Base-by-base conservation (phyloP, 2,113 vertebrate genomes). In the Stigmatopora argus region DNA sequence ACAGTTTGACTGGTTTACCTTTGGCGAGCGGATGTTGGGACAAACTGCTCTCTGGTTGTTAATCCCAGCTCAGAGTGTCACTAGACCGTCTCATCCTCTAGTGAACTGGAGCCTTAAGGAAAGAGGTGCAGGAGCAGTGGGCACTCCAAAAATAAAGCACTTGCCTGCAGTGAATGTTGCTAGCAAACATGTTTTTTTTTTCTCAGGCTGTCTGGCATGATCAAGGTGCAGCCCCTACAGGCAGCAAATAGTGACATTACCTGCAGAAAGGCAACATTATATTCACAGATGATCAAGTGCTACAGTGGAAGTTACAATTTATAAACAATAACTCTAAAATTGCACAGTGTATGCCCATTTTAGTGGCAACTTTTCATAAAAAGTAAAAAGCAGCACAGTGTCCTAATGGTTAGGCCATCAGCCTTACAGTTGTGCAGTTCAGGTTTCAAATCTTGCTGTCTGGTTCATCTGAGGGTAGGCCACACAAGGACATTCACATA, bases 101-200 rank as follows among this genome's bases (percentile, higher is more conserved):
- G 70, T 84, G 75, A 83, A 78, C 77, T 70, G 65, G 62, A 83
- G 79, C 75, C 67, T 88, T 70, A 49, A 83, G 83, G 82, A 79
- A 73, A 55, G 79, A 86, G 85, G 75, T 73, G 77, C 44, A 46
- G 79, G n/a, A 75, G 85, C 77, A 77, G 23, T 48, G 77, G 74
- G 58, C 19, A 1, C 77, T 85, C 92, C 92, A 90, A 92, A 93
- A 95, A 95, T 95, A 95, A 87, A 87, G 68, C 73, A 60, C 72
- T 76, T 79, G 77, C 75, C 71, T 78, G 80, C 73, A 85, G 82
- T 80, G 76, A 74, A 72, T 82, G 79, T 77, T 86, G 80, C 75
- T 75, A 56, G 66, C 76, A 52, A 66, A 77, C 65, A 69, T 9
- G 83, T 31, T 77, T 84, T 89, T 11, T 21, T 13, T 13, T 53